These are phyloP conservation scores for Propsilocerus akamusi DNA, from an alignment of 1,140 invertebrate genomes.

Conservation along the genomic window DNA sequence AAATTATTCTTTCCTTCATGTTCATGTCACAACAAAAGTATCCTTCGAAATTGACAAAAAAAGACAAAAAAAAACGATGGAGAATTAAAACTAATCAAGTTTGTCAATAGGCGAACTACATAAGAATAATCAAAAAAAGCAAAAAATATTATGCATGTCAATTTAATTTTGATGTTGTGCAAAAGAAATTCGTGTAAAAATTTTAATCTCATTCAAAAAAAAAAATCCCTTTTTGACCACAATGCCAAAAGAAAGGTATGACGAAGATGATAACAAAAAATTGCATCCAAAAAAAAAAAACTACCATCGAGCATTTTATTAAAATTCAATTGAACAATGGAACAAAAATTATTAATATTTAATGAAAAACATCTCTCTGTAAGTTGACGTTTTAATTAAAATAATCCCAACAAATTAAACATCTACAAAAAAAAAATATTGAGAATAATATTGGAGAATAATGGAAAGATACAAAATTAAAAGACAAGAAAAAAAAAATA, in stretches of 20 bases:
- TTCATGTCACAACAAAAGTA: neutral
- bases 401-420: neutral
- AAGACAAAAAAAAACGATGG: neutral
- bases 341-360: neutral
- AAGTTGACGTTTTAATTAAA: neutral
- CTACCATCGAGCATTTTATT: neutral
- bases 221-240: constrained; percentile 2
- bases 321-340: constrained; percentile 3
- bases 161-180: constrained; percentile 4
- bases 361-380: neutral
- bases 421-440: neutral
- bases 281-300: neutral
- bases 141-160: constrained; percentile 1
- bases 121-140: neutral
- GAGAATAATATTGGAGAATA: constrained; percentile 3
- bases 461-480: neutral
- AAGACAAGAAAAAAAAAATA: neutral
- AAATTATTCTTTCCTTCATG: neutral
- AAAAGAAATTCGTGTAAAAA: neutral
- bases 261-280: neutral
- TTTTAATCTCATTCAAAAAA: neutral
- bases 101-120: neutral
- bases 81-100: neutral
- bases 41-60: neutral
- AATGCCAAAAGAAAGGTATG: neutral